phyloP scores from a whole-genome alignment of 2,888 invertebrate genomes.

The Trichogramma evanescens region DNA sequence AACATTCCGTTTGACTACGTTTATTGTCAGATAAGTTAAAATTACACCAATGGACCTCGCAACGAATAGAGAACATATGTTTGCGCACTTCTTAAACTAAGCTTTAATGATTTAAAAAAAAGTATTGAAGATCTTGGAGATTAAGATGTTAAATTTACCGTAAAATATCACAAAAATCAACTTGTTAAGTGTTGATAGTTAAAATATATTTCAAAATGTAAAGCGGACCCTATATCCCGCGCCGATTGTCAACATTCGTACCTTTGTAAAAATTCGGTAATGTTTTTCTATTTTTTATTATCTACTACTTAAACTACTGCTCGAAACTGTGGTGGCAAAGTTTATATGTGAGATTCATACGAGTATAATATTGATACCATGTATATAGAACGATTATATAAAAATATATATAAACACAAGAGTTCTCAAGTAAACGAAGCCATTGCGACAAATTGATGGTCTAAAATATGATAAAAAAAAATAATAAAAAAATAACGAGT shows the following conservation, averaged over 20 bases:
- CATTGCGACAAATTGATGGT: constrained; percentile 10
- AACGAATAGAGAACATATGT: constrained; percentile 4
- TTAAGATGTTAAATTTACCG: too few relatives aligned
- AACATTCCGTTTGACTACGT: constrained; percentile 16
- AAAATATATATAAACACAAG: constrained; percentile 7
- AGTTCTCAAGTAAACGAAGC: constrained; percentile 6
- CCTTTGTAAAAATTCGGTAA: constrained; percentile 20
- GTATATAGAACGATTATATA: constrained; percentile 11
- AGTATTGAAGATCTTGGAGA: background rate
- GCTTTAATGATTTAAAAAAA: background rate
- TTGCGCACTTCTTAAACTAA: background rate
- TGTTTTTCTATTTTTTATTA: constrained; percentile 23
- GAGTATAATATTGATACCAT: constrained; percentile 10
- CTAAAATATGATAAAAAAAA: too few relatives aligned
- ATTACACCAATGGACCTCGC: constrained; percentile 17
- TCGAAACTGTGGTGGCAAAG: constrained; percentile 10
- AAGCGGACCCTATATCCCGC: constrained; percentile 10
- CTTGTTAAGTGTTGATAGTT: constrained; percentile 7
- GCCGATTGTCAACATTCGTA: constrained; percentile 18
- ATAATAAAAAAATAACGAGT: constrained; percentile 9
- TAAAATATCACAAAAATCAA: background rate
- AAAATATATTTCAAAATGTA: constrained; percentile 7
- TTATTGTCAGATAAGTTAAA: constrained; percentile 12
- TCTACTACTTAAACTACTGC: constrained; percentile 13
- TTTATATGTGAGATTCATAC: constrained; percentile 7